Base-by-base conservation (phyloP, 2,113 vertebrate genomes). In the Passer domesticus region DNA sequence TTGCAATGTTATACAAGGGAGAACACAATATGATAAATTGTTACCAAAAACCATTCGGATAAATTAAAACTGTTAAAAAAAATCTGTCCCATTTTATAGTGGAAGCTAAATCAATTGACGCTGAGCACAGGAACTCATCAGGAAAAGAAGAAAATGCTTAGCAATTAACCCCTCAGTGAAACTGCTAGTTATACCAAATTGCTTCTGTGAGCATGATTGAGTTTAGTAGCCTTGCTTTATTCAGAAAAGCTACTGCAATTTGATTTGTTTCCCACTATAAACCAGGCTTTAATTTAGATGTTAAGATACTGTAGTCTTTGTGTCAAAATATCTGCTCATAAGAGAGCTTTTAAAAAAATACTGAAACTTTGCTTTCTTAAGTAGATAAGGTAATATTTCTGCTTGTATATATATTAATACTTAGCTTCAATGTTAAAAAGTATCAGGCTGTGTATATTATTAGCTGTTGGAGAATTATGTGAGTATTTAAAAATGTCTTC, bases 11-110 rank as follows among this genome's bases (percentile, higher is more conserved):
- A 84, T 28, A 87, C 58, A 62, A 37, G 72, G 37, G 53, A 86
- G 75, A 82, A 41, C 50, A 66, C 66, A 80, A 60, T 80, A 92
- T 35, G 21, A 37, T 53, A 62, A 63, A 75, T 88, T 87, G 39
- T 81, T 92, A 96, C 56, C 73, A 95, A 91, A 90, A 89, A 16
- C 69, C 81, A 50, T 77, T 90, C 30, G 80, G 59, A 58, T 58
- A 82, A 80, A 46, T 79, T 83, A 41, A 82, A 91, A 35, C 47
- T 56, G 55, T 68, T 89, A 41, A 55, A 52, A 55, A 52, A 82
- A 89, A n/a, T 83, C 85, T 33, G 15, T 87, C 24, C 68, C 7
- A 2, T 76, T 66, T 49, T 49, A 31, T 15, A 55, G 56, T 24
- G 11, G 35, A 74, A 77, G 43, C 53, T 31, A 59, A 15, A 66